Evolutionary conservation across 2,888 invertebrate genomes (phyloP), one percentile per base, ranked within the genome.

Genomic region (Notocelia uddmanniana): DNA sequence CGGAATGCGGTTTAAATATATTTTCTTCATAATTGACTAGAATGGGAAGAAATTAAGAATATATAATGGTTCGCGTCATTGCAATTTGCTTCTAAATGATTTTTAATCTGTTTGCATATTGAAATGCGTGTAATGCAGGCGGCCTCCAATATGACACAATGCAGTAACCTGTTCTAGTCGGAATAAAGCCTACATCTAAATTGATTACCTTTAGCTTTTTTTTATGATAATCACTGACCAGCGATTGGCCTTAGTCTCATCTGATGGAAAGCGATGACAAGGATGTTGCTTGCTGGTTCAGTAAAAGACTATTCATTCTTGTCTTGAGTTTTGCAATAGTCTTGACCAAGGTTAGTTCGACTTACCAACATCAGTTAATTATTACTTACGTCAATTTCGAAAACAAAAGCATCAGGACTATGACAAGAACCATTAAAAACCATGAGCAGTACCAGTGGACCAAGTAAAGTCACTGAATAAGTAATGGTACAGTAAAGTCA

Each of bases 101-200:
- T 59, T 71, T 71, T 67, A 71, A 67, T 71, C 54, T 71, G 45
- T 59, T 55, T 67, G 41, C 66, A 60, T 55, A 41, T 74, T 73
- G 57, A 64, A 77, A 76, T 79, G 74, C 76, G 79, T 80, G 67
- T 76, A 79, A 79, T 74, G 78, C 74, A 75, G 79, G 79, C 80
- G 83, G 80, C 87, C 86, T 86, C 83, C 79, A 77, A 75, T 74
- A 83, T 83, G 80, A 79, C 70, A 78, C 76, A 79, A 79, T 76
- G 85, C 85, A 85, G 82, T 74, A 84, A 86, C 85, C 82, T 50
- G 67, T 72, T 72, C 19, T 62, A 68, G 41, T 79, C 74, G 78
- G 79, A 80, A 80, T 69, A 70, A 76, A 75, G 62, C 37, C 48
- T 52, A 64, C 31, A 21, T 64, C 64, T 54, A 34, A 64, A 64